Evolutionary conservation across 2,888 invertebrate genomes (phyloP).

Genomic region (Mimachlamys varia): DNA sequence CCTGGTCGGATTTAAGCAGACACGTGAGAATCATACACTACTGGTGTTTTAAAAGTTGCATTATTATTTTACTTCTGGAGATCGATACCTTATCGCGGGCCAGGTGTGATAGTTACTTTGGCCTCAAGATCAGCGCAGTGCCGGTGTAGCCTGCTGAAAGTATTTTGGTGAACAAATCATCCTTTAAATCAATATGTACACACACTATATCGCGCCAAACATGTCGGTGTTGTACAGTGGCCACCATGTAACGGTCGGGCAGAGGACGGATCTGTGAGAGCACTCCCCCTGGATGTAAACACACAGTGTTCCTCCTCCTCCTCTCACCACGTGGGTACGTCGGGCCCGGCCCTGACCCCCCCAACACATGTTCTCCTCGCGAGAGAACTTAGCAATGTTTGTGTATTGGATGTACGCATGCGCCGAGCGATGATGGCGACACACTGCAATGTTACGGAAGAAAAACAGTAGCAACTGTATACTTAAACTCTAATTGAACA

Average conservation of each 20-base stretch:
- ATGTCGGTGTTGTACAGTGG: slow-evolving; percentile 22
- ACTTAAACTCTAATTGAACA: slow-evolving; percentile 38
- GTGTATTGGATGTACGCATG: slow-evolving; percentile 40
- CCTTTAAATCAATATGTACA: slow-evolving; percentile 36
- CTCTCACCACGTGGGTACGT: slow-evolving; percentile 3
- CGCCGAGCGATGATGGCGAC: slow-evolving; percentile 42
- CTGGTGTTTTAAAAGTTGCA: background rate
- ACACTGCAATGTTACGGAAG: slow-evolving; percentile 31
- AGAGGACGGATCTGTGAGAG: slow-evolving; percentile 34
- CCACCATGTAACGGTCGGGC: slow-evolving; percentile 10
- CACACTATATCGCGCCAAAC: slow-evolving; percentile 13
- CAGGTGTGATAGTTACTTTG: slow-evolving; percentile 12
- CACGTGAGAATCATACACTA: background rate
- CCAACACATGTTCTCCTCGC: slow-evolving; percentile 31
- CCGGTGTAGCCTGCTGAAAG: background rate
- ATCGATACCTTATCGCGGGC: background rate
- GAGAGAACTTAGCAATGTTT: slow-evolving; percentile 33
- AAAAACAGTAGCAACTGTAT: slow-evolving; percentile 27
- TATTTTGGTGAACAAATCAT: slow-evolving; percentile 34
- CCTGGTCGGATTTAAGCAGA: background rate
- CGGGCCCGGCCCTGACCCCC: background rate
- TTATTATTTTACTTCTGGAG: background rate
- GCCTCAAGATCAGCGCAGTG: background rate
- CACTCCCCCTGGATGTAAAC: background rate
- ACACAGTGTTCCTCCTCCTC: slow-evolving; percentile 24